These are phyloP conservation scores for Meiosimyza platycephala DNA, from an alignment of 2,888 invertebrate genomes.

Conservation along the genomic window DNA sequence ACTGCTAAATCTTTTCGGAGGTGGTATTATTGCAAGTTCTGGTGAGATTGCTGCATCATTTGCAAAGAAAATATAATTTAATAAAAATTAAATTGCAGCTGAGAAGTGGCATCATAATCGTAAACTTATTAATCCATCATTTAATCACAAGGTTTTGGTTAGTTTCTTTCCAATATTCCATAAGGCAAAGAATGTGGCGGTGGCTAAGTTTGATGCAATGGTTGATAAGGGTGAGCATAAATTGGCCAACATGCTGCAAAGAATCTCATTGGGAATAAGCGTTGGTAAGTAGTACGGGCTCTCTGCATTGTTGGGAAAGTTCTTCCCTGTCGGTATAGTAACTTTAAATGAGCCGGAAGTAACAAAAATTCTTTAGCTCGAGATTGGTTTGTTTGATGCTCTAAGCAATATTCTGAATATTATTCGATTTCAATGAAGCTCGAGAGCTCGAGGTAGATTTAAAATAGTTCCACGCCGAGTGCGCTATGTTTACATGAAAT, in stretches of 20 bases:
- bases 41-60: slow-evolving; percentile 23
- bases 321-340: too few relatives aligned
- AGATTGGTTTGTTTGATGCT: too few relatives aligned
- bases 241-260: slow-evolving; percentile 33
- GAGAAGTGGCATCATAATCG: slow-evolving; percentile 41
- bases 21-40: slow-evolving; percentile 42
- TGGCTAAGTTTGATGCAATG: slow-evolving; percentile 35
- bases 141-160: slow-evolving; percentile 39
- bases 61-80: not conserved
- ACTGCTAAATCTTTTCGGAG: slow-evolving; percentile 25
- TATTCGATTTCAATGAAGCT: too few relatives aligned
- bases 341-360: too few relatives aligned
- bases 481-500: too few relatives aligned
- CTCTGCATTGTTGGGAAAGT: not conserved
- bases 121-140: slow-evolving; percentile 43
- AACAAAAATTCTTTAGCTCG: too few relatives aligned
- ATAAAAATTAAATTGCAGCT: slow-evolving; percentile 3
- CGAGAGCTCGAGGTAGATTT: too few relatives aligned
- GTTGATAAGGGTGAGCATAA: slow-evolving; percentile 32
- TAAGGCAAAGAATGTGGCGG: slow-evolving; percentile 38
- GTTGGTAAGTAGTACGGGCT: slow-evolving; percentile 35
- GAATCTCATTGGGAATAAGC: slow-evolving; percentile 34
- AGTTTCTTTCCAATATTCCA: slow-evolving; percentile 43
- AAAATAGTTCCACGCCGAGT: too few relatives aligned
- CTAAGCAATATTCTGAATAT: too few relatives aligned